These are phyloP conservation scores for Danio aesculapii DNA, from an alignment of 2,797 vertebrate genomes.

Conservation along the genomic window DNA sequence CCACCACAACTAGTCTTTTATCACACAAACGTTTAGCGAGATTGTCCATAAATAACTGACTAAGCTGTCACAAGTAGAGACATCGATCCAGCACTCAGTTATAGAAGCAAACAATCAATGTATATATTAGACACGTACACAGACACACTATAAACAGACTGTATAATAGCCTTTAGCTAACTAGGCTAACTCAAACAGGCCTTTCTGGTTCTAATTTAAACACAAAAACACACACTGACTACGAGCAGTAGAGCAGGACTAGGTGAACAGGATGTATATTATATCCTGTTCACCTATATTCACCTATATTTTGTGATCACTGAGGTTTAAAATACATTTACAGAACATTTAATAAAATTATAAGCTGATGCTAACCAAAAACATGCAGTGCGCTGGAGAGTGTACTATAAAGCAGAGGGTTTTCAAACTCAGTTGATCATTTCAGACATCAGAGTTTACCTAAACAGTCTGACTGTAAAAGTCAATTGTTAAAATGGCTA, in stretches of 20 bases:
- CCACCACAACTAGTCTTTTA: constrained; percentile 37
- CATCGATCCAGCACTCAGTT: background rate
- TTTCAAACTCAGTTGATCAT: too few relatives aligned
- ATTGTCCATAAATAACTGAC: constrained; percentile 26
- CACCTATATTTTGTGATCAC: background rate
- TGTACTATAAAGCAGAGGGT: too few relatives aligned
- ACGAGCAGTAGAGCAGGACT: background rate
- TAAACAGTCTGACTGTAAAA: too few relatives aligned
- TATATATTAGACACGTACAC: background rate
- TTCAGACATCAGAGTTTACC: too few relatives aligned
- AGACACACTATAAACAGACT: background rate
- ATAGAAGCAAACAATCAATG: background rate
- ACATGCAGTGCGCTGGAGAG: too few relatives aligned
- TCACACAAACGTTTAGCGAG: constrained; percentile 14
- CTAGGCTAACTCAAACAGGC: constrained; percentile 2
- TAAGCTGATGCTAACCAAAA: too few relatives aligned
- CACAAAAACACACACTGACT: background rate
- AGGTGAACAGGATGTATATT: background rate
- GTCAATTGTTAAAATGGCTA: background rate
- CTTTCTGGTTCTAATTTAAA: constrained; percentile 26
- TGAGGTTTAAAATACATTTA: background rate
- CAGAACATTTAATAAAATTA: too few relatives aligned
- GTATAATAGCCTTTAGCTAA: constrained; percentile 16
- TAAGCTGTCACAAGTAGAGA: background rate
- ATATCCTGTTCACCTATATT: background rate